Evolutionary conservation across 2,797 vertebrate species (phyloP).

Genomic region (Lithobates pipiens): DNA sequence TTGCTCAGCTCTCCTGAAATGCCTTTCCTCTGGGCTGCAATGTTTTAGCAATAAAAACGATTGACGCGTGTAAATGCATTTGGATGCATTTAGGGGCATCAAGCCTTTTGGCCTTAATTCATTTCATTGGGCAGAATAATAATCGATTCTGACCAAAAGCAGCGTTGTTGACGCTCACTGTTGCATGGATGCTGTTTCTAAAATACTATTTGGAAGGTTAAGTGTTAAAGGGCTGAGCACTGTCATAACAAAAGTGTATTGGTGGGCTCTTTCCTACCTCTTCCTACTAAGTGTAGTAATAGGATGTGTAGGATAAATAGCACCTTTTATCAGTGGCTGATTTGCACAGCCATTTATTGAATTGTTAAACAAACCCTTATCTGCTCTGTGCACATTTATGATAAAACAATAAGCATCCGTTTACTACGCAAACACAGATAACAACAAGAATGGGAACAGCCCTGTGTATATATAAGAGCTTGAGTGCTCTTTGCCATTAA

Average conservation of each 20-base stretch:
- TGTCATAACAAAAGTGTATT: background rate
- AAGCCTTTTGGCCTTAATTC: no score
- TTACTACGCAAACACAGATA: conserved; percentile 57
- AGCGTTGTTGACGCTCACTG: background rate
- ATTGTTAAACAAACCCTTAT: conserved; percentile 59
- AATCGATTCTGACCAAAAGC: no score
- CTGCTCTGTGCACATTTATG: conserved; percentile 53
- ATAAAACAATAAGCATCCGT: conserved; percentile 57
- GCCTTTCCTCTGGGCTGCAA: no score
- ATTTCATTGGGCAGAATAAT: no score
- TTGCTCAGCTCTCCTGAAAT: no score
- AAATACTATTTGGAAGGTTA: background rate
- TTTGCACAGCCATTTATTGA: conserved; percentile 34
- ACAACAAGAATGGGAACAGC: conserved; percentile 22
- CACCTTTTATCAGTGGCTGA: conserved; percentile 26
- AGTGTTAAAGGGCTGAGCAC: background rate
- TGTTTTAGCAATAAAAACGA: no score
- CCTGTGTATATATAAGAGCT: conserved; percentile 15
- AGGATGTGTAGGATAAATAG: conserved; percentile 49
- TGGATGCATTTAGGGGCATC: no score
- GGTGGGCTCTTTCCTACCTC: conserved; percentile 11
- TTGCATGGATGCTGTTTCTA: background rate
- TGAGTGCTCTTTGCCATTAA: conserved; percentile 9
- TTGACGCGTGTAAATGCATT: no score
- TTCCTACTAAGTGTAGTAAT: conserved; percentile 27